Evolutionary conservation across 92 coral and sea anemone species (phyloP).

Genomic region (Paramuricea clavata): DNA sequence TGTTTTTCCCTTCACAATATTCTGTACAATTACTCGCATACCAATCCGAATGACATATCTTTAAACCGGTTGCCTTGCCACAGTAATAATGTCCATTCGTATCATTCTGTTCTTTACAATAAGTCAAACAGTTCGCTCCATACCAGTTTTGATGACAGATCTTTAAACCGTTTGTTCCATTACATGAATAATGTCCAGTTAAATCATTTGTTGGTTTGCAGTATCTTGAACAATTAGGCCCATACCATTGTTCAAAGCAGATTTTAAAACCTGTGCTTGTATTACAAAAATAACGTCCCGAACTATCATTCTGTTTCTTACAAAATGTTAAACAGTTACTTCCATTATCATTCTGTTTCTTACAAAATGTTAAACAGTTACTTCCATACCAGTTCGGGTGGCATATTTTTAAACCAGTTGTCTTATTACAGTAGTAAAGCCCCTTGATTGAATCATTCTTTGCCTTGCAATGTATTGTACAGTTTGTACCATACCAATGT

Average conservation of each 20-base stretch:
- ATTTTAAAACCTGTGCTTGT: slow-evolving; percentile 69
- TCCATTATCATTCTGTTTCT: no score
- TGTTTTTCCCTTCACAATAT: slow-evolving; percentile 11
- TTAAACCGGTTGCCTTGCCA: slow-evolving; percentile 15
- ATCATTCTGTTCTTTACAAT: not conserved
- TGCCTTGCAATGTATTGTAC: not conserved
- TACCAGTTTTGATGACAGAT: slow-evolving; percentile 55
- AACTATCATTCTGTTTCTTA: no score
- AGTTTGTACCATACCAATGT: slow-evolving; percentile 19
- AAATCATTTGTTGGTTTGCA: slow-evolving; percentile 63
- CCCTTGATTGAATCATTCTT: not conserved
- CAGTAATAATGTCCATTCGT: slow-evolving; percentile 50
- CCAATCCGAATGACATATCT: slow-evolving; percentile 21
- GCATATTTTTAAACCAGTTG: no score
- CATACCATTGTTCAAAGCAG: slow-evolving; percentile 76
- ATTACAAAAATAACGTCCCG: slow-evolving; percentile 48
- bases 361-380: no score
- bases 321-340: no score
- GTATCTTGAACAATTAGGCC: slow-evolving; percentile 64
- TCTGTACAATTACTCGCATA: slow-evolving; percentile 15
- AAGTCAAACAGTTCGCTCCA: slow-evolving; percentile 12
- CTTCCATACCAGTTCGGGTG: no score
- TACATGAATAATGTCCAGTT: slow-evolving; percentile 9
- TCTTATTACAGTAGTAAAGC: no score
- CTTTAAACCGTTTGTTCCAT: slow-evolving; percentile 26